Evolutionary conservation across 2,888 invertebrate genomes (phyloP), one percentile per base, ranked within the genome.

Genomic region (Uloborus plumipes): DNA sequence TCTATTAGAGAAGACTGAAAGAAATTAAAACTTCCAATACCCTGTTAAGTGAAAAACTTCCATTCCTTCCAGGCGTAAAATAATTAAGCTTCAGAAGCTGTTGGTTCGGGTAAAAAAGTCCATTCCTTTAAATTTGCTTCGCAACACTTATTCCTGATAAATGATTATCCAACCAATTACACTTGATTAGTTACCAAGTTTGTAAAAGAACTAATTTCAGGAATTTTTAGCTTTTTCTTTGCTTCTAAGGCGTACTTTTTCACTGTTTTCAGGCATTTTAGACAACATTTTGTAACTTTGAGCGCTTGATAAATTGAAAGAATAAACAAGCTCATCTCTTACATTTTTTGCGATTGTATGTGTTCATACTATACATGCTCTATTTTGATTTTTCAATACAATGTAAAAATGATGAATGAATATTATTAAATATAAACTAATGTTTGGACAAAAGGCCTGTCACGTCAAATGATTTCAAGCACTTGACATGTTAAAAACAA

Each of bases 161-260:
- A 76, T 76, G 76, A 76, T 76, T 76, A 76, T 76, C 76, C 69
- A 69, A 76, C 76, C 76, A 69, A 76, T 76, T 76, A 76, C 76
- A 67, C 76, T 76, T 76, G 76, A 76, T 76, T 76, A 76, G 76
- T 76, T 76, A 76, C 76, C 69, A 51, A 69, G 67, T 69, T 76
- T 76, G 76, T 76, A 69, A 59, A 39, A 69, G 69, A 62, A 76
- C 67, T 69, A 62, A 59, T 69, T 69, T 62, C 51, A 39, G 22
- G 49, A 66, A 69, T 39, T 53, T 39, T 61, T 61, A 62, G 69
- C 69, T 76, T 61, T 53, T 9, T 26, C 7, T n/a, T 61, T 22
- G 22, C 62, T 62, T 22, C 66, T 50, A 39, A 39, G 39, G 9
- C 39, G 39, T 9, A 39, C 39, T 39, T 39, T 39, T 39, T 39